These are phyloP conservation scores for Chiridota heheva DNA, from an alignment of 35 echinoderm and acorn worm species.

Conservation along the genomic window DNA sequence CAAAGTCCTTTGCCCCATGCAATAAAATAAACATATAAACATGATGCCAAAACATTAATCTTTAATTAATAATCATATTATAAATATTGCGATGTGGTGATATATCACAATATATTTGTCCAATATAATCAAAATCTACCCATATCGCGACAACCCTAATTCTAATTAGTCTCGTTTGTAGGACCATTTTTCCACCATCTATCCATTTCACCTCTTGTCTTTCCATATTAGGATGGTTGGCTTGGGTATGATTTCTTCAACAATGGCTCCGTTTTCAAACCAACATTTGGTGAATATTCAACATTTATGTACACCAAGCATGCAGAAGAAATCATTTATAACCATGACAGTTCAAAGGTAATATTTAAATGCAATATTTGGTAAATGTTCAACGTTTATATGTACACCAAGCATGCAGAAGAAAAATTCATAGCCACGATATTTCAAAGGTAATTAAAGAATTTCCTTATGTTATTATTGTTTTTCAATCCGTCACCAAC, in stretches of 20 bases:
- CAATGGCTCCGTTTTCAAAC: constrained; percentile 53
- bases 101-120: too few species aligned
- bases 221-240: constrained; percentile 29
- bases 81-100: too few species aligned
- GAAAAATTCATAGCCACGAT: neutral
- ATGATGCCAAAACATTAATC: too few species aligned
- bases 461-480: too few species aligned
- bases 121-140: too few species aligned
- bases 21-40: too few species aligned
- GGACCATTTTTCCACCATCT: neutral
- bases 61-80: too few species aligned
- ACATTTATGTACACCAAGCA: constrained; percentile 57
- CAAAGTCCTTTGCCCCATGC: too few species aligned
- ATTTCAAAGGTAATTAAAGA: neutral
- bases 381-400: neutral
- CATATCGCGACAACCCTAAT: too few species aligned
- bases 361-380: neutral
- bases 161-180: too few species aligned
- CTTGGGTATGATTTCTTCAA: constrained; percentile 62
- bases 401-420: too few species aligned
- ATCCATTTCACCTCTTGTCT: neutral
- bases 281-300: constrained; percentile 66
- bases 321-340: constrained; percentile 37
- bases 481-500: too few species aligned
- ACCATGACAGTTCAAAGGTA: constrained; percentile 35